Evolutionary conservation across 2,888 invertebrate species (phyloP).

Genomic region (Tenthredo distinguenda): DNA sequence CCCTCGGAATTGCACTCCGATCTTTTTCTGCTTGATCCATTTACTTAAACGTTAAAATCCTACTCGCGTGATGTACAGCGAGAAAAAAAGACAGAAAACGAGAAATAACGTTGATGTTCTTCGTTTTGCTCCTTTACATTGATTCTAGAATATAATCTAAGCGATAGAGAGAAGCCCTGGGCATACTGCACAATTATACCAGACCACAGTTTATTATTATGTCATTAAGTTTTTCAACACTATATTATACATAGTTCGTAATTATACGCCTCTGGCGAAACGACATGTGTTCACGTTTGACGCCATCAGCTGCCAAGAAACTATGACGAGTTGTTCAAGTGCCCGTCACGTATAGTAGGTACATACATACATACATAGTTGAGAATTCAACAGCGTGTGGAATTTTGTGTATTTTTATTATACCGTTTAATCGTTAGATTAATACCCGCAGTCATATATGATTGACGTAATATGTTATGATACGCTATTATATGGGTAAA

Average conservation of each 20-base stretch:
- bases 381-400: background rate
- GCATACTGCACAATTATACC: background rate
- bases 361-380: background rate
- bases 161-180: background rate
- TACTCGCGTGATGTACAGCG: background rate
- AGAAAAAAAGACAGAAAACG: background rate
- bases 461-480: background rate
- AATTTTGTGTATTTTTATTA: background rate
- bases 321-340: constrained; percentile 16
- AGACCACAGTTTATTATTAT: background rate
- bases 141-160: background rate
- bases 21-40: no score
- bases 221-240: constrained; percentile 20
- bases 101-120: background rate
- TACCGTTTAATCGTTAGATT: background rate
- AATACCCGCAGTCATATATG: background rate
- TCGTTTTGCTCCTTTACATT: background rate
- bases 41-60: background rate
- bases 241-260: background rate
- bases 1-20: no score
- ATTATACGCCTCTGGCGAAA: constrained; percentile 2
- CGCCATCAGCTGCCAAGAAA: constrained; percentile 34
- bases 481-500: background rate
- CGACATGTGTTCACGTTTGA: constrained; percentile 8
- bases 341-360: background rate